Base-by-base conservation (phyloP, 1,140 invertebrate genomes). In the Dermatophagoides farinae region DNA sequence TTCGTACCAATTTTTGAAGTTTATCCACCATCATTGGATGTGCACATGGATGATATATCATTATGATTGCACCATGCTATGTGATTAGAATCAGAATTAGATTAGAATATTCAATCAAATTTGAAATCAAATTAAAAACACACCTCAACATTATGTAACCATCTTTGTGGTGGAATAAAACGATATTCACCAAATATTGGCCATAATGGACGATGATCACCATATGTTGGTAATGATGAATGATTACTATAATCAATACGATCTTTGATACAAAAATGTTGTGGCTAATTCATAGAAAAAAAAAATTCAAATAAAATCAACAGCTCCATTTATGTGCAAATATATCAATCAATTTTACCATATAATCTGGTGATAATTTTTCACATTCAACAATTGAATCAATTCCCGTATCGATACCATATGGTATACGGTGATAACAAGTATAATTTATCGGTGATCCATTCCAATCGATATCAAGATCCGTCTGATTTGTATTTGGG, bases 31-130 rank as follows among this genome's bases (percentile, higher is more conserved):
- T 77, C 6, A 73, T 62, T 1, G 73, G 73, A 72, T 85, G 78
- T 10, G 84, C 82, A 73, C 88, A 92, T 1, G 88, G 88, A 76
- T 92, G 85, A 68, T 88, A 89, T 10, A 91, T 70, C 77, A 88
- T 81, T 0, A 86, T 83, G 43, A 90, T 75, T 5, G 80, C 81
- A 57, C 88, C 87, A 71, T 90, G 86, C 77, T 83, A 67, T 73
- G 71, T 31, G 18, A 50, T 41, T 41, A 6, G 11, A 16, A 25
- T 37, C 18, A 54, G n/a, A 9, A 12, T 16, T 14, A 22, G 23
- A 53, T 11, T 37, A 40, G 16, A 40, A 23, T 5, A 18, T 57
- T 47, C 12, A 37, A 58, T 23, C 6, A 58, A 55, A 55, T 55
- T 37, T 55, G 44, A 10, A 44, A 43, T 12, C 51, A 37, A 41